phyloP scores from a whole-genome alignment of 2,888 invertebrate genomes.

The Norana najaformis region DNA sequence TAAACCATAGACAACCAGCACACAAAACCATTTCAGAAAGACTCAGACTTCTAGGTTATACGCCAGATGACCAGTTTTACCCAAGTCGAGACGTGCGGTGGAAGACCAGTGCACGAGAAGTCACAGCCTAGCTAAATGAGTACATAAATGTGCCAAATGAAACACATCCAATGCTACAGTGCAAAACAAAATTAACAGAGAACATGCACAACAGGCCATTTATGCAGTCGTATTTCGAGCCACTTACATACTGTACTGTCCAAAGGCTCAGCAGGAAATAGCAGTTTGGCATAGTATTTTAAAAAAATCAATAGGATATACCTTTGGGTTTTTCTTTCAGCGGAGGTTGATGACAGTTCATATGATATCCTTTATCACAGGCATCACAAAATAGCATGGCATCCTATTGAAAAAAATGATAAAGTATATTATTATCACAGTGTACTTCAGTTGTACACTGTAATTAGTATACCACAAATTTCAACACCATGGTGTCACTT shows the following conservation, averaged over 20 bases:
- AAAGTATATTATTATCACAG: too few species aligned
- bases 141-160: neutral
- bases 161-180: neutral
- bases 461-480: neutral
- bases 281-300: too few species aligned
- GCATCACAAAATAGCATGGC: conserved; percentile 77
- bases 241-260: neutral
- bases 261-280: neutral
- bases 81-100: neutral
- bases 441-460: too few species aligned
- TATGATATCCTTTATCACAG: conserved; percentile 84
- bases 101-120: too few species aligned
- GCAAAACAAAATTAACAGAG: neutral
- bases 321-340: conserved; percentile 61
- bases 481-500: too few species aligned
- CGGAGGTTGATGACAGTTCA: conserved; percentile 75
- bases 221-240: neutral
- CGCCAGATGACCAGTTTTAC: neutral
- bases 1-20: neutral
- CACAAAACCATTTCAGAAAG: neutral
- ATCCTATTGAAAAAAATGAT: conserved; percentile 66
- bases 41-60: neutral
- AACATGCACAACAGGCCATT: neutral
- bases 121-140: neutral
- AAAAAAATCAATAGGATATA: conserved; percentile 45